phyloP scores from a whole-genome alignment of 2,113 vertebrate species.

The Tragelaphus scriptus region DNA sequence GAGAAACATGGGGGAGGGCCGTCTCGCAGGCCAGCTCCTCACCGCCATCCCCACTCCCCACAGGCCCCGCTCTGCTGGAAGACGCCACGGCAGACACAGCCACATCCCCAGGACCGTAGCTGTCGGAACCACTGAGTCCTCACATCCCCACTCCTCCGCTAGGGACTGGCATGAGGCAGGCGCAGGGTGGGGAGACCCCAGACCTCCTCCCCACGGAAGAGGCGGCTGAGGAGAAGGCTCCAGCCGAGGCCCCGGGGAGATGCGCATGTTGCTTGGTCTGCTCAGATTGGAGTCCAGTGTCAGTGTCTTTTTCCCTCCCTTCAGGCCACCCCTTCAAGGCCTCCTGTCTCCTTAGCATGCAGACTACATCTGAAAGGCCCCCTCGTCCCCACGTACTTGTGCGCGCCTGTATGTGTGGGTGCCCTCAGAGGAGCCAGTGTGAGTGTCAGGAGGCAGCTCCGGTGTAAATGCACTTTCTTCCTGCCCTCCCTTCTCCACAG shows the following conservation, averaged over 20 bases:
- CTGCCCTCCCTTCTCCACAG: neutral
- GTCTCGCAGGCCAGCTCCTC: neutral
- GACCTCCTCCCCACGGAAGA: neutral
- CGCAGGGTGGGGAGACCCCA: neutral
- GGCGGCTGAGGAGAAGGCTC: neutral
- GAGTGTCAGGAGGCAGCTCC: neutral
- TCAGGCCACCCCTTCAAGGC: neutral
- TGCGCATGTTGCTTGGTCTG: slow-evolving; percentile 37
- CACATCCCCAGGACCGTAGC: neutral
- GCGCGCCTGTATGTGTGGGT: neutral
- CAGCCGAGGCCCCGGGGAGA: neutral
- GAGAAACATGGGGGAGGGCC: neutral
- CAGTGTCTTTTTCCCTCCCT: neutral
- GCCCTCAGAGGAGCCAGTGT: neutral
- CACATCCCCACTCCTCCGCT: neutral
- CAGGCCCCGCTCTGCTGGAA: slow-evolving; percentile 44
- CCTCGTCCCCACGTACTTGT: neutral
- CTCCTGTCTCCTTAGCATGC: slow-evolving; percentile 28
- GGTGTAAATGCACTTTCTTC: slow-evolving; percentile 71
- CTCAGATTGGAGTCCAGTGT: neutral
- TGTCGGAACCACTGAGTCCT: neutral
- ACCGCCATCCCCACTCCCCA: neutral
- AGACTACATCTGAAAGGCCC: neutral
- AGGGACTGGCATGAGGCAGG: neutral
- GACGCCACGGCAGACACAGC: neutral